Conservation (phyloP, 2,797 vertebrate genomes). For the Anniella stebbinsi region DNA sequence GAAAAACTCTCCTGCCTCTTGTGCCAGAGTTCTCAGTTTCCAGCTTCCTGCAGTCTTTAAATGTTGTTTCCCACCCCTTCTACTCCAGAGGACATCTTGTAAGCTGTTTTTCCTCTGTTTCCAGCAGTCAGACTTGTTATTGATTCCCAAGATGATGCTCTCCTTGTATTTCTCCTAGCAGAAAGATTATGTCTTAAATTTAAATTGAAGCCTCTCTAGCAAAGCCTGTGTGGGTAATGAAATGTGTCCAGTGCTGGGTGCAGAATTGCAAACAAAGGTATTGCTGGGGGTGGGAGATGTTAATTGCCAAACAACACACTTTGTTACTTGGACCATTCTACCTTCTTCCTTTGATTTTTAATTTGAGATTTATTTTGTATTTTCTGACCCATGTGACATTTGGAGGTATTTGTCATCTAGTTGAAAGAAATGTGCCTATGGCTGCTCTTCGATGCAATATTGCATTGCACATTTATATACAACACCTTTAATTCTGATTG, state of each 20-base stretch:
- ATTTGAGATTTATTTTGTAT: background rate
- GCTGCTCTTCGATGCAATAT: constrained; percentile 43
- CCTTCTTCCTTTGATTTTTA: constrained; percentile 28
- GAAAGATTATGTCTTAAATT: constrained; percentile 13
- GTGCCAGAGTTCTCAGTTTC: constrained; percentile 37
- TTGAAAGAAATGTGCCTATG: background rate
- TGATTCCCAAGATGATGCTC: background rate
- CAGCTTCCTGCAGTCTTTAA: constrained; percentile 14
- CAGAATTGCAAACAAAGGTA: constrained; percentile 26
- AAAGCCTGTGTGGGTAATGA: background rate
- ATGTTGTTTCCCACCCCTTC: background rate
- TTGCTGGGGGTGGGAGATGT: constrained; percentile 16
- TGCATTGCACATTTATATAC: constrained; percentile 59
- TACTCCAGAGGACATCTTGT: background rate
- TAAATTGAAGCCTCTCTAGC: constrained; percentile 18
- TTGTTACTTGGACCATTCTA: constrained; percentile 51
- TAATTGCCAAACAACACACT: constrained; percentile 40
- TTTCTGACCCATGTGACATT: background rate
- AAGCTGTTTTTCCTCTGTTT: constrained; percentile 46
- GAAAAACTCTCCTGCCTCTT: constrained; percentile 72
- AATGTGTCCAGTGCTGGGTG: background rate
- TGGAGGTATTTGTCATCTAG: constrained; percentile 9
- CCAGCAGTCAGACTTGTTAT: fast-evolving
- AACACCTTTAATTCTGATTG: constrained; percentile 41
- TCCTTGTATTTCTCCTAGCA: constrained; percentile 22